Evolutionary conservation across 2,888 invertebrate species (phyloP).

Genomic region (Corythucha ciliata): DNA sequence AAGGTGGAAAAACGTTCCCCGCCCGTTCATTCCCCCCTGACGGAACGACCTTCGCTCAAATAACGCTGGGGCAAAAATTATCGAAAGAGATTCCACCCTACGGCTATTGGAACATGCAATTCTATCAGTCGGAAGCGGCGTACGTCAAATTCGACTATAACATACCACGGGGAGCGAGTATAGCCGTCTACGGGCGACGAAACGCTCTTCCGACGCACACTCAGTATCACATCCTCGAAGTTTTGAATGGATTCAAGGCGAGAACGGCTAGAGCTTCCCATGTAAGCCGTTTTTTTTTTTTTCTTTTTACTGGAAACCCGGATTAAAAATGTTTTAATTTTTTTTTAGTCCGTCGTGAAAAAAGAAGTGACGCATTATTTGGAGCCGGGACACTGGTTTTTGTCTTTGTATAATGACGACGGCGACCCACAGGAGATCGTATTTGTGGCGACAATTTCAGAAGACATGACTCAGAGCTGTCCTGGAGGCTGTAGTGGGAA

Average conservation of each 20-base stretch:
- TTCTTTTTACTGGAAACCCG: no score
- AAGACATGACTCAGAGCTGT: slow-evolving; percentile 91
- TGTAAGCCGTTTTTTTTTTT: slow-evolving; percentile 50
- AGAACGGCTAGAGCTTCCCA: slow-evolving; percentile 74
- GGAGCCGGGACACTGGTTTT: slow-evolving; percentile 94
- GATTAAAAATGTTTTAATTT: slow-evolving; percentile 18
- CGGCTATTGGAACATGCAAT: slow-evolving; percentile 96
- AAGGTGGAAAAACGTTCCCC: slow-evolving; percentile 80
- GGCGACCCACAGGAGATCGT: slow-evolving; percentile 81
- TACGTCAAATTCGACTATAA: slow-evolving; percentile 92
- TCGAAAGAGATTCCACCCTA: slow-evolving; percentile 85
- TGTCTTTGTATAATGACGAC: slow-evolving; percentile 92
- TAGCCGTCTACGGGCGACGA: slow-evolving; percentile 89
- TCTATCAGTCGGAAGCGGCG: slow-evolving; percentile 86
- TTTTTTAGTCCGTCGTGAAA: slow-evolving; percentile 65
- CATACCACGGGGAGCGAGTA: slow-evolving; percentile 81
- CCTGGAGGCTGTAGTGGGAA: slow-evolving; percentile 94
- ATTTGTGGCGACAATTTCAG: slow-evolving; percentile 72
- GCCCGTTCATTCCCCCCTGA: slow-evolving; percentile 86
- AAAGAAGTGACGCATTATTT: slow-evolving; percentile 90
- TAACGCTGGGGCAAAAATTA: slow-evolving; percentile 75
- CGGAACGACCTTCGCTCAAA: slow-evolving; percentile 84
- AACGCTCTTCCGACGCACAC: slow-evolving; percentile 93
- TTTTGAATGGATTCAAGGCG: slow-evolving; percentile 80
- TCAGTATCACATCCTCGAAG: slow-evolving; percentile 91